These are phyloP conservation scores for Drepanosiphum platanoidis DNA, from an alignment of 2,888 invertebrate species.

Conservation along the genomic window DNA sequence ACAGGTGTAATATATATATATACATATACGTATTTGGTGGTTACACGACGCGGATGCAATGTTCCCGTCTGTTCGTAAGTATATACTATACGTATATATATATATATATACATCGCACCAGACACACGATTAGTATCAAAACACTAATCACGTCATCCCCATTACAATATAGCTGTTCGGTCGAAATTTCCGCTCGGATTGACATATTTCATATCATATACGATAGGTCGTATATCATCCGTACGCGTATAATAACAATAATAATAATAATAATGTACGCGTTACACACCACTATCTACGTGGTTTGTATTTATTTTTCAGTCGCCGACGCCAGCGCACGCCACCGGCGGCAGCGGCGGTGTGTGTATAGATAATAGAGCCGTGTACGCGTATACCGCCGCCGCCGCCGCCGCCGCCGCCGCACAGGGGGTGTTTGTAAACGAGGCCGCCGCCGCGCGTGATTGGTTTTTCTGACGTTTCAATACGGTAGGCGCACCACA, in stretches of 20 bases:
- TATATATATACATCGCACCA: not conserved
- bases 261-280: not conserved
- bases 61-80: not conserved
- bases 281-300: not conserved
- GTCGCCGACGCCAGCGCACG: not conserved
- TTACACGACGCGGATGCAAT: not conserved
- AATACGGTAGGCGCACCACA: not conserved
- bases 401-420: not conserved
- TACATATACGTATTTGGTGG: not conserved
- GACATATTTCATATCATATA: not conserved
- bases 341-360: not conserved
- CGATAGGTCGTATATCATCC: no score
- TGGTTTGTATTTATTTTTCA: not conserved
- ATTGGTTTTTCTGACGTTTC: slow-evolving; percentile 17
- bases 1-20: not conserved
- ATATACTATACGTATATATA: not conserved
- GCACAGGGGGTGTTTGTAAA: not conserved
- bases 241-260: not conserved
- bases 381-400: not conserved
- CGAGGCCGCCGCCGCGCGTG: not conserved
- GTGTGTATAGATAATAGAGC: not conserved
- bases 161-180: not conserved
- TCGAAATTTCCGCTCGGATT: slow-evolving; percentile 30
- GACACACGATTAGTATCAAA: slow-evolving; percentile 22
- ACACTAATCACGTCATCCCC: slow-evolving; percentile 55